Evolutionary conservation across 2,113 vertebrate species (phyloP).

Genomic region (human): DNA sequence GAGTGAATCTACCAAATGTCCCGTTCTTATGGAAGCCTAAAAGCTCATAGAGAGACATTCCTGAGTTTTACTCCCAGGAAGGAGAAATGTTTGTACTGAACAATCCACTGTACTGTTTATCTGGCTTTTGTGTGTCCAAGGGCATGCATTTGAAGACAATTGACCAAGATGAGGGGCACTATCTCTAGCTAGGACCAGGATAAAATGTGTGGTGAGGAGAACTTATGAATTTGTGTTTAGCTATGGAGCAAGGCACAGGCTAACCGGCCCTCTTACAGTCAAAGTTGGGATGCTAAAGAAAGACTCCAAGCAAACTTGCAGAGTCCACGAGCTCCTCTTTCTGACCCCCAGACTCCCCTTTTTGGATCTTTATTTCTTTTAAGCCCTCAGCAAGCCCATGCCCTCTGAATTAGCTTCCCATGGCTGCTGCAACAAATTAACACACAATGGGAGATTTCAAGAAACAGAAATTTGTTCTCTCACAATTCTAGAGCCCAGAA

Average conservation of each 20-base stretch:
- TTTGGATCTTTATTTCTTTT: background rate
- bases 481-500: background rate
- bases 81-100: background rate
- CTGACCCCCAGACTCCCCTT: background rate
- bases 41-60: background rate
- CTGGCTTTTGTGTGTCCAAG: background rate
- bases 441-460: background rate
- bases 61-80: background rate
- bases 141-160: background rate
- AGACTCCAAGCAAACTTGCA: background rate
- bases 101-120: background rate
- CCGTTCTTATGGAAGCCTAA: background rate
- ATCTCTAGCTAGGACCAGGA: background rate
- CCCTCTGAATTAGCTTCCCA: background rate
- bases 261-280: background rate
- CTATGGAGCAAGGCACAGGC: background rate
- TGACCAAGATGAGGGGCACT: background rate
- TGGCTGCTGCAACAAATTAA: background rate
- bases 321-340: background rate
- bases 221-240: background rate
- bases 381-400: background rate
- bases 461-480: background rate
- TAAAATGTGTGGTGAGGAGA: background rate
- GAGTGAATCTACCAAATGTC: background rate
- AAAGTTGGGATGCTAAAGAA: background rate